These are phyloP conservation scores for Bergia sp. DNA, from an alignment of 92 coral and sea anemone species.

Conservation along the genomic window DNA sequence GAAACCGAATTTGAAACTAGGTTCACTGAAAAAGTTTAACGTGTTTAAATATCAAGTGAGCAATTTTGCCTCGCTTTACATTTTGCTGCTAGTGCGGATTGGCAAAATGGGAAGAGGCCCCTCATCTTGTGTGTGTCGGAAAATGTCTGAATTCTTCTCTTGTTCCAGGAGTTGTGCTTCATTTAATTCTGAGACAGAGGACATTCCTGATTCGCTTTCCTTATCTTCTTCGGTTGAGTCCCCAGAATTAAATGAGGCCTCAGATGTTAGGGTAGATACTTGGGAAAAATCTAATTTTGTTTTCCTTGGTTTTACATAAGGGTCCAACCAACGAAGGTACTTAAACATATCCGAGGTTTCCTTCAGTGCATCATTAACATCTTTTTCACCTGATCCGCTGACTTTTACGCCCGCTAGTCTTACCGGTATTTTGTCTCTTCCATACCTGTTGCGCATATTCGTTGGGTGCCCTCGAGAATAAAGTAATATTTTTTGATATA, in stretches of 20 bases:
- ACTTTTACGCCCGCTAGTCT: constrained; percentile 10
- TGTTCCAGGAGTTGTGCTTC: neutral
- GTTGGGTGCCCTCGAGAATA: too few relatives aligned
- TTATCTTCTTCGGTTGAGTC: constrained; percentile 9
- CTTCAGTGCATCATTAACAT: constrained; percentile 36
- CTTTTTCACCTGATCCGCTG: constrained; percentile 24
- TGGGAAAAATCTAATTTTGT: neutral
- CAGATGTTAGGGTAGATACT: neutral
- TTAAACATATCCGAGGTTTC: constrained; percentile 13
- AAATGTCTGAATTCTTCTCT: too few relatives aligned
- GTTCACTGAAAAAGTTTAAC: too few relatives aligned
- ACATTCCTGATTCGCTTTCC: constrained; percentile 17
- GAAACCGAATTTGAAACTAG: too few relatives aligned
- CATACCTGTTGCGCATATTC: constrained; percentile 33
- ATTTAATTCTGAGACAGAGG: constrained; percentile 8
- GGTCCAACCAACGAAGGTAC: neutral
- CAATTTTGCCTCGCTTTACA: too few relatives aligned
- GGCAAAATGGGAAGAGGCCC: too few relatives aligned
- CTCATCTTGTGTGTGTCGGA: too few relatives aligned
- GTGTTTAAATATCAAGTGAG: too few relatives aligned
- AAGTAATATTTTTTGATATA: too few relatives aligned
- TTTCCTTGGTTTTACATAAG: neutral
- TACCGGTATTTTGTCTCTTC: constrained; percentile 31
- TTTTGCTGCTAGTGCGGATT: too few relatives aligned
- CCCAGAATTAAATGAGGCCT: neutral